Evolutionary conservation across 2,888 invertebrate species (phyloP).

Genomic region (Dryococelus australis): DNA sequence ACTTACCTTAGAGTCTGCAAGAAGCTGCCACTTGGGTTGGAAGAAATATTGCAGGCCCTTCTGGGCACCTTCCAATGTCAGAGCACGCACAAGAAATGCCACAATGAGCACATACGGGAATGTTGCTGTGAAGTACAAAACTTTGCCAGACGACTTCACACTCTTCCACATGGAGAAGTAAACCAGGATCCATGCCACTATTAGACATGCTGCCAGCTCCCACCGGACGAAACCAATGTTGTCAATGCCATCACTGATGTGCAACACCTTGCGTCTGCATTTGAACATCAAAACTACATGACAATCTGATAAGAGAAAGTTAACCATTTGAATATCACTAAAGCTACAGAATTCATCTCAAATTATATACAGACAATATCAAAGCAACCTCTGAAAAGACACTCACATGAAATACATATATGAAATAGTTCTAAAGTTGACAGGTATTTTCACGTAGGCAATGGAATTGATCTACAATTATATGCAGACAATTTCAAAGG

Average conservation of each 20-base stretch:
- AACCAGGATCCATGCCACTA: constrained; percentile 92
- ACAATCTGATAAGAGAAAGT: not conserved
- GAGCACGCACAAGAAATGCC: constrained; percentile 85
- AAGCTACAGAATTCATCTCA: not conserved
- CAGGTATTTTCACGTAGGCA: no score
- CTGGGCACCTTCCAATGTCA: constrained; percentile 88
- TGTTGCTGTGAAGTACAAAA: constrained; percentile 92
- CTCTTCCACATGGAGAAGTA: constrained; percentile 98
- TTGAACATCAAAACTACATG: constrained; percentile 29
- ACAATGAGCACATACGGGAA: constrained; percentile 89
- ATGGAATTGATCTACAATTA: no score
- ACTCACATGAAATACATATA: no score
- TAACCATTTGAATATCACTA: not conserved
- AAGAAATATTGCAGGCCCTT: constrained; percentile 87
- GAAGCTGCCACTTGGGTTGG: constrained; percentile 82
- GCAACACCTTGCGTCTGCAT: constrained; percentile 84
- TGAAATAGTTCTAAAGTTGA: no score
- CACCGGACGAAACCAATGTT: constrained; percentile 82
- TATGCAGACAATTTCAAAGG: no score
- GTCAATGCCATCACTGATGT: constrained; percentile 84
- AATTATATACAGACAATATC: not conserved
- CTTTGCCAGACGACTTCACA: constrained; percentile 90
- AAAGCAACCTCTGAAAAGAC: no score
- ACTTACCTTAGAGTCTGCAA: constrained; percentile 79
- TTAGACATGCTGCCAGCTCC: constrained; percentile 88